Evolutionary conservation across 2,888 invertebrate species (phyloP).

Genomic region (Acleris sparsana): DNA sequence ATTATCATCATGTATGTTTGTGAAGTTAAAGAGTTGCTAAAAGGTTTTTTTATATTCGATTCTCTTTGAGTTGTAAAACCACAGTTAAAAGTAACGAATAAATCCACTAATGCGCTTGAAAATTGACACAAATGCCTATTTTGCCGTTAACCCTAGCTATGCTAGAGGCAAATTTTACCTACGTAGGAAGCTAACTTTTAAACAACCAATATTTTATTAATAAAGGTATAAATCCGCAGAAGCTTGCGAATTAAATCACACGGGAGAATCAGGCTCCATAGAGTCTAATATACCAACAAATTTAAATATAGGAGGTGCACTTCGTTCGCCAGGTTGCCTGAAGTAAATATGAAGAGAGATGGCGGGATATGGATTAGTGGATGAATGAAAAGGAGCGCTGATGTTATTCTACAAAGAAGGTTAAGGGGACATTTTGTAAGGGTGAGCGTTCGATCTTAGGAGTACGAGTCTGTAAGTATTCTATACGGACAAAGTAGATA

Average conservation of each 20-base stretch:
- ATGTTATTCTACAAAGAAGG: slow-evolving; percentile 51
- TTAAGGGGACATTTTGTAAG: slow-evolving; percentile 50
- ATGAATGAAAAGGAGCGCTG: slow-evolving; percentile 44
- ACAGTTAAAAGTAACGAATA: no score
- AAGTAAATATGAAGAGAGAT: slow-evolving; percentile 49
- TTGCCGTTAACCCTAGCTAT: no score
- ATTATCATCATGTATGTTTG: no score
- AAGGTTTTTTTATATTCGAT: no score
- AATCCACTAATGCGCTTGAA: no score
- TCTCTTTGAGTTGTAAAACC: no score
- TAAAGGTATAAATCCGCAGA: not conserved
- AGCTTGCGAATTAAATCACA: slow-evolving; percentile 4
- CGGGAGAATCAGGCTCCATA: slow-evolving; percentile 44
- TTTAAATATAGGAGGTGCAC: slow-evolving; percentile 46
- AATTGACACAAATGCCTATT: no score
- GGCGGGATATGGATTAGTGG: slow-evolving; percentile 24
- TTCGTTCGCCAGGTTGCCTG: slow-evolving; percentile 38
- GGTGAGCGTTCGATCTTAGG: slow-evolving; percentile 49
- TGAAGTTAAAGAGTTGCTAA: no score
- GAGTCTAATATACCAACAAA: slow-evolving; percentile 49
- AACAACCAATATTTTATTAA: slow-evolving; percentile 7
- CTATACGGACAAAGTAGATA: slow-evolving; percentile 19
- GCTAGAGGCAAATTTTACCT: no score
- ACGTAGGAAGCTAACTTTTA: not conserved
- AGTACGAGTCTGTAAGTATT: slow-evolving; percentile 40